Evolutionary conservation across 2,888 invertebrate genomes (phyloP).

Genomic region (Oscheius sp.): DNA sequence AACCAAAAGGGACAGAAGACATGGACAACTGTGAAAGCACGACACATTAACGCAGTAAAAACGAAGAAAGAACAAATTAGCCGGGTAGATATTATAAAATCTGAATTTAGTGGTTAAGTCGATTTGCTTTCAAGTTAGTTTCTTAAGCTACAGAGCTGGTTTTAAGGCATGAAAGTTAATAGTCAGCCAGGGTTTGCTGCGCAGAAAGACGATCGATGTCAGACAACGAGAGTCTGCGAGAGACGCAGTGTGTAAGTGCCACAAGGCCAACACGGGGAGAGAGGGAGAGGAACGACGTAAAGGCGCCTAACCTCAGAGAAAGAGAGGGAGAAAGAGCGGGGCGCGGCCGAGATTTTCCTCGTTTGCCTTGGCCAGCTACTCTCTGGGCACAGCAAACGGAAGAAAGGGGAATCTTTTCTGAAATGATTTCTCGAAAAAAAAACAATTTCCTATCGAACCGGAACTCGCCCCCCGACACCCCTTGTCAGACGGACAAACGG

Average conservation of each 20-base stretch:
- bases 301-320: slow-evolving; percentile 3
- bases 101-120: too few species aligned
- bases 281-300: slow-evolving; percentile 4
- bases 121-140: slow-evolving; percentile 8
- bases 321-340: neutral
- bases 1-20: neutral
- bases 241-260: slow-evolving; percentile 16
- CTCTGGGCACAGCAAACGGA: neutral
- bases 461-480: too few species aligned
- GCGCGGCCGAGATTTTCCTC: slow-evolving; percentile 3
- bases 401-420: neutral
- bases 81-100: too few species aligned
- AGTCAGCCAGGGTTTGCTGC: slow-evolving; percentile 20
- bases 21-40: neutral
- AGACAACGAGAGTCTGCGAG: slow-evolving; percentile 16
- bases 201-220: slow-evolving; percentile 22
- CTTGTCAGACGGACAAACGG: too few species aligned
- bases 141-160: slow-evolving; percentile 18
- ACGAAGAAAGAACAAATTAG: too few species aligned
- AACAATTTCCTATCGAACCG: neutral
- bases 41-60: too few species aligned
- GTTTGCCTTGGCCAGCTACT: neutral
- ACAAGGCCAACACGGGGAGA: slow-evolving; percentile 11
- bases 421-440: neutral
- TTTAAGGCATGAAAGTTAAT: slow-evolving; percentile 26